Evolutionary conservation across 2,113 vertebrate genomes (phyloP).

Genomic region (Excalfactoria chinensis): DNA sequence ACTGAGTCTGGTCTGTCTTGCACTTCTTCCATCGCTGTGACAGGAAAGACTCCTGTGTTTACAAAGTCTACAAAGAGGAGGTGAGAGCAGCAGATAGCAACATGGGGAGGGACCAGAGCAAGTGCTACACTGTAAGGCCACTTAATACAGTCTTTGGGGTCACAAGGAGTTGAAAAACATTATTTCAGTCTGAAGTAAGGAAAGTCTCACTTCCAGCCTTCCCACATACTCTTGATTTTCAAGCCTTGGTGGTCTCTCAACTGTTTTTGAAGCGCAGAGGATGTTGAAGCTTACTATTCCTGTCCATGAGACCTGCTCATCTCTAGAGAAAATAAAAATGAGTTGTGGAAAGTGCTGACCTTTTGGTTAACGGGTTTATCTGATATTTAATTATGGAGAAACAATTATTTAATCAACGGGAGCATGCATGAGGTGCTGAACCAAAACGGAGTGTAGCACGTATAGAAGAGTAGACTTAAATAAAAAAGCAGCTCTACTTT

Average conservation of each 20-base stretch:
- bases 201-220: neutral
- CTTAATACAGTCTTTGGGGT: neutral
- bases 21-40: conserved; percentile 30
- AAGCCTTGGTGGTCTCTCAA: neutral
- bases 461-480: neutral
- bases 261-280: neutral
- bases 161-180: neutral
- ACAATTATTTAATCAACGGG: neutral
- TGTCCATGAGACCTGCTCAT: neutral
- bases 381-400: neutral
- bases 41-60: conserved; percentile 15
- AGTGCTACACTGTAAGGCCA: neutral
- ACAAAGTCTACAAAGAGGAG: conserved; percentile 31
- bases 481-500: neutral
- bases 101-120: neutral
- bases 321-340: neutral
- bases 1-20: conserved; percentile 37
- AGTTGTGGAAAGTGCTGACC: neutral
- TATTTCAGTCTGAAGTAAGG: neutral
- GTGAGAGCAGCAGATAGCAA: conserved; percentile 9
- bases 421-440: neutral
- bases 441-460: neutral
- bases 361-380: neutral
- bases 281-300: neutral
- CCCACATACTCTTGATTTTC: neutral